These are phyloP conservation scores for Mandrillus leucophaeus DNA, from an alignment of 2,113 vertebrate species.

Conservation along the genomic window DNA sequence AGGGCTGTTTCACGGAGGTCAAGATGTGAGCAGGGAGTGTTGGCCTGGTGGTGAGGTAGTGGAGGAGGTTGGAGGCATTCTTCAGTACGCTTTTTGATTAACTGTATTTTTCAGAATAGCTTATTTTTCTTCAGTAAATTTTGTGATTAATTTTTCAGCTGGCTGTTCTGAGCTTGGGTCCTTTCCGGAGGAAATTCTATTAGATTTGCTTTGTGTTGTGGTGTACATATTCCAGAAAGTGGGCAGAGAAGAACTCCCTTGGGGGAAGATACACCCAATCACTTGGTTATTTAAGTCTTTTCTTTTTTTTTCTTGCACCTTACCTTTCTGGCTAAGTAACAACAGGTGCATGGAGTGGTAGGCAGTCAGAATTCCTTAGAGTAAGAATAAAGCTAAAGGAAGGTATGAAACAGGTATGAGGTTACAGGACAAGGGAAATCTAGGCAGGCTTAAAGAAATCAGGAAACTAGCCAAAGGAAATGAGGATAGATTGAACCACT, in stretches of 20 bases:
- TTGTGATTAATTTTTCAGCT: slow-evolving; percentile 63
- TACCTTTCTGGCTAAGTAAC: slow-evolving; percentile 35
- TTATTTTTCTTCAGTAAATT: not conserved
- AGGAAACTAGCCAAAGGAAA: slow-evolving; percentile 1
- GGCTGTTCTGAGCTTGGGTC: slow-evolving; percentile 46
- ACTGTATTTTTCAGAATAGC: slow-evolving; percentile 76
- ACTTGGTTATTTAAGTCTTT: not conserved
- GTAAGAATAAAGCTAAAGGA: not conserved
- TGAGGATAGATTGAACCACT: not conserved
- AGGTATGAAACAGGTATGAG: not conserved
- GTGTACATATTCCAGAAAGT: slow-evolving; percentile 30
- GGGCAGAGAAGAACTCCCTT: not conserved
- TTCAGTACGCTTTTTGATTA: slow-evolving; percentile 65
- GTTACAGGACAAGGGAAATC: slow-evolving; percentile 5
- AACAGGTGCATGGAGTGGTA: not conserved
- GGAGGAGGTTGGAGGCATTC: slow-evolving; percentile 54
- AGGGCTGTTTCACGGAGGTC: slow-evolving; percentile 71
- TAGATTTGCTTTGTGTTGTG: slow-evolving; percentile 6
- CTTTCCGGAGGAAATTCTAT: slow-evolving; percentile 36
- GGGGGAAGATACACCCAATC: not conserved
- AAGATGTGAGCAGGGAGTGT: slow-evolving; percentile 63
- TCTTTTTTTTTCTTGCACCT: not conserved
- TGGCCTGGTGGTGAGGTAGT: not conserved
- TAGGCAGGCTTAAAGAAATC: not conserved
- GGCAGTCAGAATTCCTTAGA: not conserved